These are phyloP conservation scores for Stichodactyla helianthus DNA, from an alignment of 64 coral and sea anemone genomes.

Conservation along the genomic window DNA sequence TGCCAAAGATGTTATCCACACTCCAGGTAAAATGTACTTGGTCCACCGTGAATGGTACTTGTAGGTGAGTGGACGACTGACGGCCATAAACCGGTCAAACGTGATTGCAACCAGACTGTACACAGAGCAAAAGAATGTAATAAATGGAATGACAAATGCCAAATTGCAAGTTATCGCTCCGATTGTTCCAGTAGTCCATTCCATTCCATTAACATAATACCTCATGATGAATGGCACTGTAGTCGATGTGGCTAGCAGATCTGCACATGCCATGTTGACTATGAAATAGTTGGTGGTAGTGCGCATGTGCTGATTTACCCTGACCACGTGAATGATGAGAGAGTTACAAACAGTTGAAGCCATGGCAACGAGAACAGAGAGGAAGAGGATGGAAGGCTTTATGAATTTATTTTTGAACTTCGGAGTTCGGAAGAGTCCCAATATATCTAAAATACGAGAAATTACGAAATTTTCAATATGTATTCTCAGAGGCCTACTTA, in stretches of 20 bases:
- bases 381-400: too few relatives aligned
- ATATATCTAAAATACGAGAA: too few relatives aligned
- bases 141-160: too few relatives aligned
- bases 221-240: neutral
- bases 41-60: constrained; percentile 17
- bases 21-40: neutral
- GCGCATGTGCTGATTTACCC: constrained; percentile 15
- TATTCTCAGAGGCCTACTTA: too few relatives aligned
- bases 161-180: neutral
- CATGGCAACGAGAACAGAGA: neutral
- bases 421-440: too few relatives aligned
- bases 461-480: too few relatives aligned
- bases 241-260: neutral
- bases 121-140: neutral
- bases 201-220: neutral
- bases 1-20: constrained; percentile 14
- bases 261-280: constrained; percentile 10
- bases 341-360: neutral
- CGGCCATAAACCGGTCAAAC: constrained; percentile 35
- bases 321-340: constrained; percentile 22
- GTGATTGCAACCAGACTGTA: constrained; percentile 33
- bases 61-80: constrained; percentile 23
- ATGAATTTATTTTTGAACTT: too few relatives aligned
- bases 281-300: constrained; percentile 7
- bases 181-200: neutral